A percentile compares a stretch with the other conserved stretches of the same genome.
Evolutionary conservation across 1,140 invertebrate genomes (phyloP).

Genomic region (Drosophila oshimai): DNA sequence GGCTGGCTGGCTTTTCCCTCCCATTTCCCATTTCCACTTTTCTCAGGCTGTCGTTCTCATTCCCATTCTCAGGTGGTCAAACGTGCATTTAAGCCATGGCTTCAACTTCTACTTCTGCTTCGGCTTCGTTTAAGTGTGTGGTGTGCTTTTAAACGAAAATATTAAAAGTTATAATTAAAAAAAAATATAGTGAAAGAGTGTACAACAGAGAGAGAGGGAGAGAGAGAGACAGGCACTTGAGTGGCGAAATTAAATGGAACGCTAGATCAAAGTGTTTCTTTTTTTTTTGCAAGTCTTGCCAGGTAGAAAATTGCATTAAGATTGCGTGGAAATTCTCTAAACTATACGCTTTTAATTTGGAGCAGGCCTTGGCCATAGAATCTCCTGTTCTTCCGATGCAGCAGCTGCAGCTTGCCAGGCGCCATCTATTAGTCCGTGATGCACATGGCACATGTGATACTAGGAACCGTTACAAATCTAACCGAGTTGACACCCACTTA

Average conservation of each 20-base stretch:
- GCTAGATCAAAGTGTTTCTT: neutral
- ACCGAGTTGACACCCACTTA: constrained; percentile 65
- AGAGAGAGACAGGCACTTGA: neutral
- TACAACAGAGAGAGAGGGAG: neutral
- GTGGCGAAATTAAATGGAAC: constrained; percentile 21
- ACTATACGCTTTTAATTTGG: constrained; percentile 5
- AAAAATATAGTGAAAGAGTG: neutral
- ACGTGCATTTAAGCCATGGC: neutral
- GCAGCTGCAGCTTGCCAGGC: too few species aligned
- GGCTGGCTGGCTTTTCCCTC: constrained; percentile 14
- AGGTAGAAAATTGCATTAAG: neutral
- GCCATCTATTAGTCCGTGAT: constrained; percentile 19
- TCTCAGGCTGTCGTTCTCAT: constrained; percentile 15
- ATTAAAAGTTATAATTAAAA: constrained; percentile 77
- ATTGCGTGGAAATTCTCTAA: neutral
- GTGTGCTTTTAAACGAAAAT: constrained; percentile 44
- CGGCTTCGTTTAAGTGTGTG: too few species aligned
- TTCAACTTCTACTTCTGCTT: too few species aligned
- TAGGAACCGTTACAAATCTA: constrained; percentile 69
- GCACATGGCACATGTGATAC: constrained; percentile 32
- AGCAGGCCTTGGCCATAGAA: neutral
- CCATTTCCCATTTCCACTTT: constrained; percentile 14
- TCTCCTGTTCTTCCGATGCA: too few species aligned
- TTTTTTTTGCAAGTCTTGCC: neutral
- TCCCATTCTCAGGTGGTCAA: constrained; percentile 18